phyloP scores from a whole-genome alignment of 2,888 invertebrate genomes.

The Glyphotaelius pellucidus region DNA sequence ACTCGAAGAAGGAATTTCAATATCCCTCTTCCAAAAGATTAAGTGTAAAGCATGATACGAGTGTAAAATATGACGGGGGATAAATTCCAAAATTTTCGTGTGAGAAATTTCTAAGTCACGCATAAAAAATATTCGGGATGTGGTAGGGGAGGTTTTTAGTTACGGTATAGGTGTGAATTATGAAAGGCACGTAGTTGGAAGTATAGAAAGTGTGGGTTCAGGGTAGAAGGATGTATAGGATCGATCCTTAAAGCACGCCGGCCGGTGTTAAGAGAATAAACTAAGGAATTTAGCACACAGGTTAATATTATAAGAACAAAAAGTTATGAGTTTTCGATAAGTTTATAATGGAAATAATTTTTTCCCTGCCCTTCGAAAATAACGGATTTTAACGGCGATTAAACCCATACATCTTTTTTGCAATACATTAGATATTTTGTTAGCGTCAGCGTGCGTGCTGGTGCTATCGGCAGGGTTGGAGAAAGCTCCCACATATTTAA shows the following conservation, averaged over 20 bases:
- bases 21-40: constrained; percentile 12
- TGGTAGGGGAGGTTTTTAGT: neutral
- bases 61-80: constrained; percentile 29
- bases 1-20: constrained; percentile 15
- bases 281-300: constrained; percentile 35
- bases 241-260: neutral
- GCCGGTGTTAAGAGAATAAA: constrained; percentile 34
- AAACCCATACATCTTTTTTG: no score
- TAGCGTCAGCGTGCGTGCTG: no score
- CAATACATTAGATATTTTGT: no score
- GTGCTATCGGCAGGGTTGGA: no score
- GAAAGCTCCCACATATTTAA: no score
- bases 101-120: constrained; percentile 41
- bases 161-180: constrained; percentile 18
- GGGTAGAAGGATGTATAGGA: neutral
- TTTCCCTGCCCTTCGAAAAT: neutral
- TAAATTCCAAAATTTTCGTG: constrained; percentile 24
- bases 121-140: constrained; percentile 36
- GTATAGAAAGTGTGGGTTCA: neutral
- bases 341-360: neutral
- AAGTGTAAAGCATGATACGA: constrained; percentile 39
- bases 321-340: neutral
- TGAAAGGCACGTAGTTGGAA: constrained; percentile 31
- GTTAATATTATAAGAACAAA: neutral
- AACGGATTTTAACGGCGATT: neutral